Evolutionary conservation across 2,888 invertebrate species (phyloP), one percentile per base, ranked within the genome.

Genomic region (Andrena bicolor): DNA sequence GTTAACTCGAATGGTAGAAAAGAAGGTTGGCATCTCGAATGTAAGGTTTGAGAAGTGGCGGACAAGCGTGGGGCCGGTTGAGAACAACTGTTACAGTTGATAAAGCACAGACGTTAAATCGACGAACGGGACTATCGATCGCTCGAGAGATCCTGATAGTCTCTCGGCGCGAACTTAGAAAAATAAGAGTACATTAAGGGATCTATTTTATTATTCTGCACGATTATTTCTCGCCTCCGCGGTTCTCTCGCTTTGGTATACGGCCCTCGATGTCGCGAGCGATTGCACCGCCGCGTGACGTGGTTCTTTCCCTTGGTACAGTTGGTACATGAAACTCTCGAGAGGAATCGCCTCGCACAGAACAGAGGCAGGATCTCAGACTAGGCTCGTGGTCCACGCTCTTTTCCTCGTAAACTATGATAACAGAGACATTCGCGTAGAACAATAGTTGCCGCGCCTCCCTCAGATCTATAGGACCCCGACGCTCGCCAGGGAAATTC

Each of bases 351-450:
- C 85, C 68, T 65, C 85, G 76, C 83, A 84, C 87, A 88, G 87
- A 87, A 88, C 86, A 85, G 86, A 91, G 86, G 88, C 89, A 89
- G 90, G 88, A 87, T 90, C 91, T 88, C 89, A 88, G 92, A 92
- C 92, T 92, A 91, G 91, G 90, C 88, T 90, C 88, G 87, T 82
- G 35, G 88, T 90, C 89, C 92, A 88, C 89, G 85, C 87, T 90
- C 88, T 90, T 88, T 80, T 87, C 83, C 74, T 20, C 76, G 75
- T 64, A 64, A 76, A 69, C 56, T 75, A 72, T 51, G 65, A 73
- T 64, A 71, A 76, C 64, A 48, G 63, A 51, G 58, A 66, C 66
- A 32, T 32, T 23, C 49, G 23, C 28, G 5, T 48, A 41, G 32
- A 6, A 30, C 28, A 41, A 16, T 20, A 30, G 16, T 16, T 30